These are phyloP conservation scores for Aquatica leii DNA, from an alignment of 2,888 invertebrate genomes.

Conservation along the genomic window DNA sequence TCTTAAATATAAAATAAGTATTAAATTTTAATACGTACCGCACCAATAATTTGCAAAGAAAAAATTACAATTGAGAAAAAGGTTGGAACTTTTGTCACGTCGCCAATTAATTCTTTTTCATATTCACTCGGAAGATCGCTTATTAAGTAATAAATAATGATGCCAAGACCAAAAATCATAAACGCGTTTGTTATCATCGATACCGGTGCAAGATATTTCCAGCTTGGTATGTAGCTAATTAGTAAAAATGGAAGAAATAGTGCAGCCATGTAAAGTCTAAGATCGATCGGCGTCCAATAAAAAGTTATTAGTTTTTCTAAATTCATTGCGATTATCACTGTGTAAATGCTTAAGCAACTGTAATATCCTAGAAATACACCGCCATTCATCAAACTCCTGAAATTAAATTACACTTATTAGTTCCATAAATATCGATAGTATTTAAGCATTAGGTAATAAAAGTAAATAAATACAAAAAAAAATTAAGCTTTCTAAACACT, in stretches of 20 bases:
- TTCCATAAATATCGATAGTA: too few relatives aligned
- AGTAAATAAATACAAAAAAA: too few relatives aligned
- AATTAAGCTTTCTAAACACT: too few relatives aligned
- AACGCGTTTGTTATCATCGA: conserved; percentile 93
- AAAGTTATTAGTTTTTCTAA: conserved; percentile 76
- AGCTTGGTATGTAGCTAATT: conserved; percentile 85
- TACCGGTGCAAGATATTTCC: conserved; percentile 90
- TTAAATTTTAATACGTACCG: conserved; percentile 62
- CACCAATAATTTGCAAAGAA: conserved; percentile 97
- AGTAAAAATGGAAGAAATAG: conserved; percentile 79
- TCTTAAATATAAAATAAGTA: too few relatives aligned
- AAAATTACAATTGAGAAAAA: conserved; percentile 97
- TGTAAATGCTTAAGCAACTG: conserved; percentile 96
- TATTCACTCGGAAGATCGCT: conserved; percentile 66
- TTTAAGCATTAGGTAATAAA: too few relatives aligned
- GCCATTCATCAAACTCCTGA: too few relatives aligned
- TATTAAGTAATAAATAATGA: conserved; percentile 88
- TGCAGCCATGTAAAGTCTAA: conserved; percentile 71
- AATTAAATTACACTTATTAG: too few relatives aligned
- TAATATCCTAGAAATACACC: conserved; percentile 95
- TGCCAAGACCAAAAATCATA: conserved; percentile 85
- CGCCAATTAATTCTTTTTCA: conserved; percentile 53
- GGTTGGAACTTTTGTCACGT: conserved; percentile 73
- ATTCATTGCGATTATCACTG: conserved; percentile 90
- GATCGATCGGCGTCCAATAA: conserved; percentile 61